These are phyloP conservation scores for Falco columbarius DNA, from an alignment of 2,797 vertebrate species.

Conservation along the genomic window DNA sequence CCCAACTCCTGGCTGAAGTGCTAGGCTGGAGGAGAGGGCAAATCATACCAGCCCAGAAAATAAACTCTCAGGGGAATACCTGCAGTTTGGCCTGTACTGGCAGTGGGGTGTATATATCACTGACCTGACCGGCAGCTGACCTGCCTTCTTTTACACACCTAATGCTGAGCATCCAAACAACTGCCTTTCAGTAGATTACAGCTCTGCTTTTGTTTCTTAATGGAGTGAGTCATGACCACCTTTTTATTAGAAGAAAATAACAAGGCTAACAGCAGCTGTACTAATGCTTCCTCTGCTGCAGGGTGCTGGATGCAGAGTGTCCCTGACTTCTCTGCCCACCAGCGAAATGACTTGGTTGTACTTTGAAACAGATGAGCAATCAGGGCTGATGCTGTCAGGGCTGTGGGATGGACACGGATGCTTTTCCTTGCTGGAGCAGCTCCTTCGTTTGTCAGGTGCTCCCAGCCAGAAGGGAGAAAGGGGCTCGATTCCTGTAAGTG, in stretches of 20 bases:
- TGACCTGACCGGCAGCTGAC: slow-evolving; percentile 42
- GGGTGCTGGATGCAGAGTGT: slow-evolving; percentile 17
- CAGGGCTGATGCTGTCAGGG: not conserved
- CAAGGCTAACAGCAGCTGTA: slow-evolving; percentile 13
- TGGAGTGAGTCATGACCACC: slow-evolving; percentile 61
- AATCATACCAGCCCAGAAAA: not conserved
- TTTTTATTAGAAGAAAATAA: slow-evolving; percentile 69
- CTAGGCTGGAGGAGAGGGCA: not conserved
- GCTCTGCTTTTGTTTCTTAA: slow-evolving; percentile 64
- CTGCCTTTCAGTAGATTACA: slow-evolving; percentile 51
- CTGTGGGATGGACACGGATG: not conserved
- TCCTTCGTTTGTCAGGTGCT: not conserved
- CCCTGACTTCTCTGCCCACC: slow-evolving; percentile 50
- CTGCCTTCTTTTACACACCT: slow-evolving; percentile 52
- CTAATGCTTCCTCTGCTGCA: slow-evolving; percentile 34
- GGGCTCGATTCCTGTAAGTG: not conserved
- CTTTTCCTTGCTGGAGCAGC: not conserved
- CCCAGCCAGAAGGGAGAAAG: not conserved
- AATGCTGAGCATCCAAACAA: slow-evolving; percentile 36
- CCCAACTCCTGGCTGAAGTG: not conserved
- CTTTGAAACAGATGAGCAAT: slow-evolving; percentile 8
- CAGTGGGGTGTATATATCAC: not conserved
- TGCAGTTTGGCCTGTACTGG: not conserved
- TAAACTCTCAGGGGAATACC: not conserved
- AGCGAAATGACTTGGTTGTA: not conserved